Base-by-base conservation (phyloP, 1,140 invertebrate species). In the Latrodectus geometricus region DNA sequence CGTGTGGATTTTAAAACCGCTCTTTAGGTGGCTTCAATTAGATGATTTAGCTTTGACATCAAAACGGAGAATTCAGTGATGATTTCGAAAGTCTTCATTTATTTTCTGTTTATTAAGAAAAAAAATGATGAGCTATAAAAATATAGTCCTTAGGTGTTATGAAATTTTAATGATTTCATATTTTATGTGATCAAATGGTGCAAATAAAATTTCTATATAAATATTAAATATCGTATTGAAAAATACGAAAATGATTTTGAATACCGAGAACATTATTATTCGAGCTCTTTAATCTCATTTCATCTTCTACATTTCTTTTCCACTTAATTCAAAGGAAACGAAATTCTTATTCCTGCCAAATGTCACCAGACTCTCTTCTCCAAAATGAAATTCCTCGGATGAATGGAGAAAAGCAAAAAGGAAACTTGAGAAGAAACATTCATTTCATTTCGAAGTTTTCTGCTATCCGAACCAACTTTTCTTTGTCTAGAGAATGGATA, bases 281-380 rank as follows among this genome's bases (percentile, higher is more conserved):
- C 9, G 12, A 76, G 14, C 17, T 76, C 23, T 52, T 21, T 76
- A 49, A 54, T 61, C 72, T 74, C 23, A n/a, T 11, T 75, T 54
- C 49, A 15, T 52, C 56, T 20, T 9, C 9, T 5, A 15, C 9
- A 15, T 50, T 9, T 74, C 20, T 74, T 74, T n/a, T 50, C 20
- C 14, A 50, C 54, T 56, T 76, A 54, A 35, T 35, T 35, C 35
- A 35, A 35, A 35, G 35, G 35, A 35, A 35, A 35, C 35, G 5
- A 35, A 35, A 50, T 52, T 61, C 21, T 87, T 77, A 77, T 20
- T 65, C 48, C 56, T 87, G 66, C 87, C 78, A 52, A 86, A 79
- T 49, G 50, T 21, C 35, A 80, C 54, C 21, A 50, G 75, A 35
- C 23, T 52, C 23, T 52, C 48, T 68, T 23, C 23, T 35, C 14